These are phyloP conservation scores for Pyrrhosoma nymphula DNA, from an alignment of 2,888 invertebrate species.

Conservation along the genomic window DNA sequence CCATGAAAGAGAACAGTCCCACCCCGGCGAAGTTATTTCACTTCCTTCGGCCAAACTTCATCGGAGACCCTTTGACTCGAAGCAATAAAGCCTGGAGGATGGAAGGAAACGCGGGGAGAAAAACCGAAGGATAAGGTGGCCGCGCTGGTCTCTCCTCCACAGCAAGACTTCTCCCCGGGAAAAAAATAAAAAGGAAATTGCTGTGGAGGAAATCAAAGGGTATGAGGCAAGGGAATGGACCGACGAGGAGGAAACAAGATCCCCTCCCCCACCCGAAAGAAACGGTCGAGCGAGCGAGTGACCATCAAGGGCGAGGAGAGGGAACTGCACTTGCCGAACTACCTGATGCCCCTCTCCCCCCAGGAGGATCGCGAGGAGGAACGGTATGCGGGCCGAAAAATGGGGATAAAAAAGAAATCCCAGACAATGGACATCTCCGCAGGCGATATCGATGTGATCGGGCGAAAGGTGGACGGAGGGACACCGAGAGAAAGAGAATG, in stretches of 20 bases:
- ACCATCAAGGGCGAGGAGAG: constrained; percentile 8
- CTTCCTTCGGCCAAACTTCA: neutral
- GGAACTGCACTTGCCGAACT: neutral
- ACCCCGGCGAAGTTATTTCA: neutral
- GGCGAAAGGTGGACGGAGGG: neutral
- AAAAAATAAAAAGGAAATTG: neutral
- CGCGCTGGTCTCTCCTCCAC: neutral
- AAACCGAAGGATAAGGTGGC: neutral
- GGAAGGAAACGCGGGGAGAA: neutral
- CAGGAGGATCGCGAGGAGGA: neutral
- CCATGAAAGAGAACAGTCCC: neutral
- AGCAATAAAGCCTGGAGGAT: neutral
- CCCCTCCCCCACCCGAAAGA: neutral
- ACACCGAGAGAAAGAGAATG: neutral
- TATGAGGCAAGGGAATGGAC: neutral
- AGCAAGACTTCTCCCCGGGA: neutral
- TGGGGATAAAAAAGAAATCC: neutral
- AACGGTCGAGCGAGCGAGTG: neutral
- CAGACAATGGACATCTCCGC: constrained; percentile 28
- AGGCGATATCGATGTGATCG: neutral
- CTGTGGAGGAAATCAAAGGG: neutral
- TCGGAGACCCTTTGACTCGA: neutral
- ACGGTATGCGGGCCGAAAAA: constrained; percentile 22
- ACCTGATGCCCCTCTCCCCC: neutral
- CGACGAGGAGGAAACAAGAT: neutral